Percentiles rank a stretch among this genome's conserved stretches.
These are phyloP conservation scores for Ooceraea biroi DNA, from an alignment of 1,140 invertebrate genomes.

Conservation along the genomic window DNA sequence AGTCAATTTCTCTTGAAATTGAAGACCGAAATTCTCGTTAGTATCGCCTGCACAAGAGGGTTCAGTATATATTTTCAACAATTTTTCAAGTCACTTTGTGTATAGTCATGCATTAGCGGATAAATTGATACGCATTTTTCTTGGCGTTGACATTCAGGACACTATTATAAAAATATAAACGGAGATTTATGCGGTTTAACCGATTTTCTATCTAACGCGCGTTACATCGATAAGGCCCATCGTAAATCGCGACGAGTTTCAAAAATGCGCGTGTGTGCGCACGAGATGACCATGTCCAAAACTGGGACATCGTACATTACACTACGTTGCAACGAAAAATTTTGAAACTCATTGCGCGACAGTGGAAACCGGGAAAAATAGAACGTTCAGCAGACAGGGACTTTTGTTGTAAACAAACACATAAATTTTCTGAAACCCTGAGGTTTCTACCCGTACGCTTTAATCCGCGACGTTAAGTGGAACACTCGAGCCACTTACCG, in stretches of 20 bases:
- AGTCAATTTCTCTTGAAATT: no score
- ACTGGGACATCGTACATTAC: conserved; percentile 49
- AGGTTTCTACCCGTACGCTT: conserved; percentile 10
- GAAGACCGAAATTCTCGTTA: no score
- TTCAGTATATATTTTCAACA: background rate
- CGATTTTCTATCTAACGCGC: conserved; percentile 14
- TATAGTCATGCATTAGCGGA: background rate
- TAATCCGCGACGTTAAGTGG: conserved; percentile 39
- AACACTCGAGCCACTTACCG: background rate
- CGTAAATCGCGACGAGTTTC: conserved; percentile 51
- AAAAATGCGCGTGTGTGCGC: background rate
- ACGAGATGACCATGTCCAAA: conserved; percentile 21
- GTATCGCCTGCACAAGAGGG: background rate
- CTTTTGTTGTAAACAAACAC: conserved; percentile 59
- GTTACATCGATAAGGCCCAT: conserved; percentile 1
- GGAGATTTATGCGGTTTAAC: background rate
- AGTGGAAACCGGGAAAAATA: background rate
- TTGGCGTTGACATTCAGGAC: background rate
- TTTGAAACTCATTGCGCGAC: conserved; percentile 30
- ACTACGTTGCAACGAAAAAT: conserved; percentile 14
- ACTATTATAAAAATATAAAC: background rate
- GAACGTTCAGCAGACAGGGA: background rate
- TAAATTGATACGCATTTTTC: conserved; percentile 10
- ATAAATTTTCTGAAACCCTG: conserved; percentile 43
- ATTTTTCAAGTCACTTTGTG: background rate